Evolutionary conservation across 2,888 invertebrate species (phyloP).

Genomic region (Agrypnus murinus): DNA sequence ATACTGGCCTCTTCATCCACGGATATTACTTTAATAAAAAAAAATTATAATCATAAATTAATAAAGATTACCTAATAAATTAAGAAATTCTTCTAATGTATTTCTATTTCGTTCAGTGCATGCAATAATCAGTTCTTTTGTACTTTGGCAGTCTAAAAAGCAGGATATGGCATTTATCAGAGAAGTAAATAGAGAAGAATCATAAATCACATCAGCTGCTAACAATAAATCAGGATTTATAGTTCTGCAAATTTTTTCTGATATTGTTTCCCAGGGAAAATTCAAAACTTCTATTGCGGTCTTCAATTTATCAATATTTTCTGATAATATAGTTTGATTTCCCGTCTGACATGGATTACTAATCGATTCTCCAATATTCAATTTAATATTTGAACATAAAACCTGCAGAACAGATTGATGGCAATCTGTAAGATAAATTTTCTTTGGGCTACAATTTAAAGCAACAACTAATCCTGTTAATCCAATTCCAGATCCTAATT

Average conservation of each 20-base stretch:
- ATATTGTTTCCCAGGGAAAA: conserved; percentile 74
- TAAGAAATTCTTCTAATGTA: conserved; percentile 77
- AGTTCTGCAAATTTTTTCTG: conserved; percentile 59
- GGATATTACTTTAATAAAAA: too few species aligned
- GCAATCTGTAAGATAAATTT: conserved; percentile 80
- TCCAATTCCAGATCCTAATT: conserved; percentile 87
- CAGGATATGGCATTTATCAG: conserved; percentile 71
- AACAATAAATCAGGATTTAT: conserved; percentile 72
- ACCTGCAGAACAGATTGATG: conserved; percentile 79
- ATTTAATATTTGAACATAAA: conserved; percentile 77
- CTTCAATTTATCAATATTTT: conserved; percentile 12
- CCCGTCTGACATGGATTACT: not conserved
- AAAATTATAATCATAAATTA: not conserved
- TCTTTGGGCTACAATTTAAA: conserved; percentile 73
- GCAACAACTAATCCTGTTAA: conserved; percentile 80
- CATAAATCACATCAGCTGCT: conserved; percentile 78
- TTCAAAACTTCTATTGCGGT: conserved; percentile 64
- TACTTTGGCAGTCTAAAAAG: conserved; percentile 66
- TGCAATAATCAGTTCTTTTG: conserved; percentile 72
- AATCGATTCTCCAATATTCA: conserved; percentile 56
- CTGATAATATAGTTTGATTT: not conserved
- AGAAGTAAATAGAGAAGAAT: conserved; percentile 72
- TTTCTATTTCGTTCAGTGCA: conserved; percentile 79
- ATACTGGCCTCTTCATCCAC: too few species aligned
- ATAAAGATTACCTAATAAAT: conserved; percentile 55